Base-by-base conservation (phyloP, 2,888 invertebrate species). In the Hedya salicella region DNA sequence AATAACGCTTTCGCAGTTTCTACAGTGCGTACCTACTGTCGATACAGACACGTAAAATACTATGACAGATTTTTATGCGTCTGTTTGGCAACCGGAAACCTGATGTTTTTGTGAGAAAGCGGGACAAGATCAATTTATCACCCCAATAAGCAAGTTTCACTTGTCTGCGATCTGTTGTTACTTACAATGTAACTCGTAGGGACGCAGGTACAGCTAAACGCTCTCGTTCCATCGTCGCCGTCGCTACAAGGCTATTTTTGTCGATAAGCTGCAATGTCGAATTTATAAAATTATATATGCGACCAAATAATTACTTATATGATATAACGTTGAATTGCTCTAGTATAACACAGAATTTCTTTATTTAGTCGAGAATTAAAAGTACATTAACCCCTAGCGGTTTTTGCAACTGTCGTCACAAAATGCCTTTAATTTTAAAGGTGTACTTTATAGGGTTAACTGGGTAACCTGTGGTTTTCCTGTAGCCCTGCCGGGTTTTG, bases 371-470 rank as follows among this genome's bases (percentile, higher is more conserved):
- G n/a, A 16, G 19, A 50, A 50, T 50, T 49, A 50, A 50, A 50
- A 32, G 30, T 14, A 25, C 50, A 50, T 50, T 32, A 50, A 30
- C 50, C 46, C 17, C 25, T 44, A 19, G n/a, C 46, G 17, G 42
- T 30, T 54, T 25, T 30, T 56, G 30, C 30, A 30, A 56, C 5
- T 44, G 30, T 30, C 30, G 46, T 48, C 48, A 59, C 46, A 30
- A 40, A 36, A 48, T 48, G 32, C 48, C 48, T 48, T 59, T 59
- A 46, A 59, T 59, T 57, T 57, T 57, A 48, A 59, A 46, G 46
- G 48, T 48, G 48, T 44, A 59, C 59, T 59, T 59, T 59, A 59
- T 46, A 36, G 59, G 59, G 59, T 48, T 48, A 48, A 59, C 48
- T 36, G 48, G 48, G 46, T 36, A 36, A 59, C 59, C 52, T 36